Evolutionary conservation across 2,888 invertebrate genomes (phyloP), one percentile per base, ranked within the genome.

Genomic region (Dasypolia templi): DNA sequence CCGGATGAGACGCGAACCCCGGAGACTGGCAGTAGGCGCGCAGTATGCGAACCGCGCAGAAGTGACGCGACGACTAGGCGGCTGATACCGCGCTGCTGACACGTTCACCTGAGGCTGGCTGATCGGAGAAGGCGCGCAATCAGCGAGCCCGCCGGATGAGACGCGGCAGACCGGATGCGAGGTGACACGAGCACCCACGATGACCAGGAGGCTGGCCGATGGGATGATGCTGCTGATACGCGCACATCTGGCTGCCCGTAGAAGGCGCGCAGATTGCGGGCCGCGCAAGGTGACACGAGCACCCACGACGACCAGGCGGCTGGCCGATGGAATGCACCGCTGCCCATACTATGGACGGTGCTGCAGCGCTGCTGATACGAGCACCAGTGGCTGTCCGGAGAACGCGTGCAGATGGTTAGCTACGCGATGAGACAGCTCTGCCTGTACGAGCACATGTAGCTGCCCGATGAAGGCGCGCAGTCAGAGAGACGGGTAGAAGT

Each of bases 141-240:
- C 51, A 1, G 58, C 58, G 22, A 44, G 17, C 44, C 44, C 4
- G 35, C n/a, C n/a, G n/a, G n/a, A n/a, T n/a, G n/a, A n/a, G n/a
- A n/a, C n/a, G n/a, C n/a, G n/a, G n/a, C n/a, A n/a, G n/a, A n/a
- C n/a, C n/a, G n/a, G n/a, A n/a, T n/a, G 49, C 11, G 29, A 58
- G 42, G 46, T 14, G 32, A 49, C 72, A 58, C 39, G 39, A 56
- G 72, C 72, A 22, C 17, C 75, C 6, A 17, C 32, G 42, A 61
- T 12, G 42, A 44, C 62, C 49, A 62, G 22, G 44, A 63, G 44
- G 75, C 73, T 46, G 44, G 61, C 42, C 12, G 59, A 75, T 42
- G 39, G 17, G 29, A 29, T 29, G 72, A 1, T 22, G 35, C 32
- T 26, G 35, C 26, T 32, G n/a, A 49, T n/a, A 22, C 17, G 44